phyloP scores from a whole-genome alignment of 2,797 vertebrate species.

The Morus bassanus region DNA sequence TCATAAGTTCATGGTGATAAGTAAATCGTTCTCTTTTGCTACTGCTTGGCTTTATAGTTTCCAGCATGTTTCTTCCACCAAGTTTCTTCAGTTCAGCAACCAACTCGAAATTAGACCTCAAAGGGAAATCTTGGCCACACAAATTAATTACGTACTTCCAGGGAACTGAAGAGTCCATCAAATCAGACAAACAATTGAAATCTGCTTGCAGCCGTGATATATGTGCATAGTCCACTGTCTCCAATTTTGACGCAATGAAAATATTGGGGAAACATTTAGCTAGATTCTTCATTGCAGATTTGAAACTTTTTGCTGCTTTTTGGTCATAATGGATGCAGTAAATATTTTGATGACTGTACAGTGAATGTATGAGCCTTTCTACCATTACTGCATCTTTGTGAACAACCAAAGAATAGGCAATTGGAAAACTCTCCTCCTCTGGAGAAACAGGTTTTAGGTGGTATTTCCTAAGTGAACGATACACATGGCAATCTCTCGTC shows the following conservation, averaged over 20 bases:
- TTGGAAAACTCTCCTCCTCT: conserved; percentile 80
- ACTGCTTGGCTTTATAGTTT: conserved; percentile 82
- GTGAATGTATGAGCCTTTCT: conserved; percentile 88
- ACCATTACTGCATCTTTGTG: conserved; percentile 88
- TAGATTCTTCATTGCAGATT: conserved; percentile 82
- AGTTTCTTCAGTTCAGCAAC: conserved; percentile 84
- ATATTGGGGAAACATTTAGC: conserved; percentile 87
- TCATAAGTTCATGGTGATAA: conserved; percentile 81
- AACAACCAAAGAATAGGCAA: conserved; percentile 90
- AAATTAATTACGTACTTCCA: conserved; percentile 94
- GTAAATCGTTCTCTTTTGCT: conserved; percentile 85
- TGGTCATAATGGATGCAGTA: conserved; percentile 93
- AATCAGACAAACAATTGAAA: conserved; percentile 90
- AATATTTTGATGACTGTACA: conserved; percentile 86
- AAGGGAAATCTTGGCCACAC: conserved; percentile 93
- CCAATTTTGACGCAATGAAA: conserved; percentile 87
- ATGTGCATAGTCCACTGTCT: conserved; percentile 87
- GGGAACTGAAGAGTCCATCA: conserved; percentile 80
- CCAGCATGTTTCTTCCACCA: conserved; percentile 87
- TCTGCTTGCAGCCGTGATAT: conserved; percentile 90
- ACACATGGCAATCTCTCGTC: conserved; percentile 80
- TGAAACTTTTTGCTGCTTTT: conserved; percentile 84
- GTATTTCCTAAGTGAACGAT: conserved; percentile 78
- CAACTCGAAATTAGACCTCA: conserved; percentile 86
- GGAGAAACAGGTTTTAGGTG: conserved; percentile 70